These are phyloP conservation scores for Tetrapedia diversipes DNA, from an alignment of 2,888 invertebrate genomes.

Conservation along the genomic window DNA sequence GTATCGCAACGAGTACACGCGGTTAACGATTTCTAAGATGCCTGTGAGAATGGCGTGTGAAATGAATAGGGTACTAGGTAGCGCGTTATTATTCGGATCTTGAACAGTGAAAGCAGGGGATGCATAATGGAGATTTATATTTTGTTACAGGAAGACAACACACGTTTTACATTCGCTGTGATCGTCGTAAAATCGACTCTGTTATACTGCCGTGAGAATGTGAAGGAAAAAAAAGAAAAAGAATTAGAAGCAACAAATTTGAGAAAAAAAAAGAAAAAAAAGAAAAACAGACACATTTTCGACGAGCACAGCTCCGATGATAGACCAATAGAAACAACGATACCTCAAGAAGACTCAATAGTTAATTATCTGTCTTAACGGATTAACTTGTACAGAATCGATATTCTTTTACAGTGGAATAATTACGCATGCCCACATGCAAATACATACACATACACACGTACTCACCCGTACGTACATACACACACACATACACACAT, in stretches of 20 bases:
- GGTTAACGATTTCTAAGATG: conserved; percentile 62
- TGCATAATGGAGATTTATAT: conserved; percentile 82
- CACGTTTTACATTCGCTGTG: conserved; percentile 76
- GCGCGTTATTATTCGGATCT: conserved; percentile 77
- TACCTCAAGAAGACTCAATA: conserved; percentile 83
- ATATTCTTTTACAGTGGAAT: conserved; percentile 82
- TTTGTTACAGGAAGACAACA: conserved; percentile 81
- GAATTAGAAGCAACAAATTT: background rate
- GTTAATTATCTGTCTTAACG: conserved; percentile 80
- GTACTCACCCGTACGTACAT: too few species aligned
- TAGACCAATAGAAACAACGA: conserved; percentile 83
- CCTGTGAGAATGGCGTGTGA: conserved; percentile 52
- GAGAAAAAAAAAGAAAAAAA: background rate
- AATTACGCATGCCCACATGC: conserved; percentile 59
- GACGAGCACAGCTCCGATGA: conserved; percentile 76
- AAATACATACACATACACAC: conserved; percentile 46
- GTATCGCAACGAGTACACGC: conserved; percentile 44
- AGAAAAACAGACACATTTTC: conserved; percentile 58
- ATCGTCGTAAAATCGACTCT: conserved; percentile 67
- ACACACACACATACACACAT: conserved; percentile 28
- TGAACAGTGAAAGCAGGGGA: conserved; percentile 74
- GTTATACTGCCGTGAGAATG: conserved; percentile 51
- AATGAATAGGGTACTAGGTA: conserved; percentile 65
- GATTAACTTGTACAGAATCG: conserved; percentile 81
- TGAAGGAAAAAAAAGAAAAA: background rate